Evolutionary conservation across 1,140 invertebrate species (phyloP), one percentile per base, ranked within the genome.

Genomic region (Euwallacea fornicatus): DNA sequence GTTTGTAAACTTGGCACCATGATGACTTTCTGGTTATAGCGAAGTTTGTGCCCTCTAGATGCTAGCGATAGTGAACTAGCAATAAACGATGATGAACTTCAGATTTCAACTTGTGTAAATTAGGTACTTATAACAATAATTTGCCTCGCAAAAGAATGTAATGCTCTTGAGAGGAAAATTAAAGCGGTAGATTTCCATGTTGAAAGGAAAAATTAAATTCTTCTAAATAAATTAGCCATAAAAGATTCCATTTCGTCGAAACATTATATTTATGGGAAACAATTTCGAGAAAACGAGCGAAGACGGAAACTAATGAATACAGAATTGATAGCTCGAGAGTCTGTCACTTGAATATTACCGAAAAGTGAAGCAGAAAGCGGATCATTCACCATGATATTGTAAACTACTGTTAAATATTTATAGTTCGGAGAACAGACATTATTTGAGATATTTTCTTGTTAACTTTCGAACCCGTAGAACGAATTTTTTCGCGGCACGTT

Each of bases 361-460:
- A 47, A 33, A 44, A 47, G 53, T n/a, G 13, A 42, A 41, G 63
- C 11, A 50, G 42, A 50, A 21, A 33, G 46, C 33, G 47, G 41
- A 13, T 60, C 42, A 15, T 56, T 13, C 54, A n/a, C 10, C 54
- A 58, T 7, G 53, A 44, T 56, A 70, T 63, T 63, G 60, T 64
- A 56, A 70, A 64, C 46, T 46, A 21, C 7, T 56, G 10, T 70
- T 70, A 62, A 70, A 70, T 70, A 70, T 70, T 70, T 70, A 70
- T 64, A 41, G 60, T 56, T 62, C 44, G 33, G 7, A 58, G 41
- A 53, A 62, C 21, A 9, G 47, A 41, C 47, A 63, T 63, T 64
- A 70, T 70, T 64, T 58, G 21, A 53, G 50, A 58, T 55, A 70
- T 64, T 70, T 70, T 64, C 68, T 70, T 70, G 68, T 70, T 70